phyloP scores from a whole-genome alignment of 2,888 invertebrate genomes.

The Tribolium freemani region DNA sequence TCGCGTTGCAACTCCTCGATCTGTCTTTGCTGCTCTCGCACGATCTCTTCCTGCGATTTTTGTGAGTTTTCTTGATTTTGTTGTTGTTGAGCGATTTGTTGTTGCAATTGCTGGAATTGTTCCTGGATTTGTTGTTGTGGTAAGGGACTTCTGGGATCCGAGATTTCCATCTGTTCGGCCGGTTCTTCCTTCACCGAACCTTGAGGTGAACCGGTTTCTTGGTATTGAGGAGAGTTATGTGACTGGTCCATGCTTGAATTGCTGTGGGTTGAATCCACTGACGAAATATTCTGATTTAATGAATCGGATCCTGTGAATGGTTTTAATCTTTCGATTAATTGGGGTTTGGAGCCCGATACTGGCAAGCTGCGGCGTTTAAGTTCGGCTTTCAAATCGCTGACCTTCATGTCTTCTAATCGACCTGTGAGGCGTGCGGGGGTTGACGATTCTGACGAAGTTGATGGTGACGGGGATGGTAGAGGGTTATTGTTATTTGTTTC shows the following conservation, averaged over 20 bases:
- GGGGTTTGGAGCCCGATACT: slow-evolving; percentile 96
- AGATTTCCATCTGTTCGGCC: slow-evolving; percentile 66
- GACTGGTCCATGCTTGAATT: slow-evolving; percentile 65
- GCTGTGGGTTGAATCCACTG: slow-evolving; percentile 59
- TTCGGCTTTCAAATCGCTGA: slow-evolving; percentile 93
- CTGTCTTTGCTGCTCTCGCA: slow-evolving; percentile 86
- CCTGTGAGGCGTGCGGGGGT: slow-evolving; percentile 69
- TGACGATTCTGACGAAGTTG: slow-evolving; percentile 65
- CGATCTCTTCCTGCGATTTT: slow-evolving; percentile 76
- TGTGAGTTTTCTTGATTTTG: slow-evolving; percentile 41
- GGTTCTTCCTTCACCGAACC: slow-evolving; percentile 57
- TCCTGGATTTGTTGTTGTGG: slow-evolving; percentile 61
- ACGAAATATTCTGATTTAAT: slow-evolving; percentile 52
- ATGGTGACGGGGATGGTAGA: slow-evolving; percentile 66
- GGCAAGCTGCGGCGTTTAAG: slow-evolving; percentile 93
- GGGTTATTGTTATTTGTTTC: slow-evolving; percentile 53
- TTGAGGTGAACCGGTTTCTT: slow-evolving; percentile 63
- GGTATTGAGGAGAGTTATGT: slow-evolving; percentile 69
- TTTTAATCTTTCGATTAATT: slow-evolving; percentile 91
- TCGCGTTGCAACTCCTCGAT: slow-evolving; percentile 91
- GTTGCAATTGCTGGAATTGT: slow-evolving; percentile 53
- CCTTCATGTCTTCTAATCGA: slow-evolving; percentile 95
- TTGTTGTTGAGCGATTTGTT: slow-evolving; percentile 52
- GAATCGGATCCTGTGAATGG: slow-evolving; percentile 72
- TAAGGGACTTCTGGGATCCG: slow-evolving; percentile 68